These are phyloP conservation scores for Tachystola acroxantha DNA, from an alignment of 2,888 invertebrate genomes.

Conservation along the genomic window DNA sequence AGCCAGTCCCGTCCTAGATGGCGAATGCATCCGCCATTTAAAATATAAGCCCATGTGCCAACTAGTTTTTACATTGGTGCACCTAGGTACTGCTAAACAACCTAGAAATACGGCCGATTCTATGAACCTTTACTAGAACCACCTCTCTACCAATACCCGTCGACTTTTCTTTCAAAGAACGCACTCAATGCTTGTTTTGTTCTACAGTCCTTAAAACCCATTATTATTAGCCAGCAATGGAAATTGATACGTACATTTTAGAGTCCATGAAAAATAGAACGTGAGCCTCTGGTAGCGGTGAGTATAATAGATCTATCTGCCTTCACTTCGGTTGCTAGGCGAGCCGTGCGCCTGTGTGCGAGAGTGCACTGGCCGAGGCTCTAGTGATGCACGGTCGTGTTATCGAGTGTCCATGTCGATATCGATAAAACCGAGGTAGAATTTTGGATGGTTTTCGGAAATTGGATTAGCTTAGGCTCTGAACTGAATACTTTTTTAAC, in stretches of 20 bases:
- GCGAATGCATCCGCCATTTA: constrained; percentile 59
- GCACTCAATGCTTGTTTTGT: constrained; percentile 22
- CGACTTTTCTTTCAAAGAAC: neutral
- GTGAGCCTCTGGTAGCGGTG: constrained; percentile 25
- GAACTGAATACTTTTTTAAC: no score
- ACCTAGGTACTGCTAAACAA: constrained; percentile 46
- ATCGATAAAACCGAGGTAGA: constrained; percentile 15
- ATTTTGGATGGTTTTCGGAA: no score
- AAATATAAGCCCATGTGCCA: constrained; percentile 50
- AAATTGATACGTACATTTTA: neutral
- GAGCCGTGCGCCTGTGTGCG: constrained; percentile 44
- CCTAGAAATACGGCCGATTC: constrained; percentile 63
- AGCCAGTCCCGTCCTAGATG: constrained; percentile 50
- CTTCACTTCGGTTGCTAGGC: constrained; percentile 70
- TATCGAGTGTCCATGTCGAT: constrained; percentile 18
- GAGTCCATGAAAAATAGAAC: constrained; percentile 23
- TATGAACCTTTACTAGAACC: constrained; percentile 39
- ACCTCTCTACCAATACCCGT: constrained; percentile 1
- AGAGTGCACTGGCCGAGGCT: constrained; percentile 59
- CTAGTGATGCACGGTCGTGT: constrained; percentile 31
- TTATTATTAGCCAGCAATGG: neutral
- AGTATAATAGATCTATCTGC: constrained; percentile 57
- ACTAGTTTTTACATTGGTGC: constrained; percentile 54
- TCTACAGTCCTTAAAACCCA: neutral
- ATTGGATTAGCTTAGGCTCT: no score